Base-by-base conservation (phyloP, 2,888 invertebrate species). In the Acronicta leporina region DNA sequence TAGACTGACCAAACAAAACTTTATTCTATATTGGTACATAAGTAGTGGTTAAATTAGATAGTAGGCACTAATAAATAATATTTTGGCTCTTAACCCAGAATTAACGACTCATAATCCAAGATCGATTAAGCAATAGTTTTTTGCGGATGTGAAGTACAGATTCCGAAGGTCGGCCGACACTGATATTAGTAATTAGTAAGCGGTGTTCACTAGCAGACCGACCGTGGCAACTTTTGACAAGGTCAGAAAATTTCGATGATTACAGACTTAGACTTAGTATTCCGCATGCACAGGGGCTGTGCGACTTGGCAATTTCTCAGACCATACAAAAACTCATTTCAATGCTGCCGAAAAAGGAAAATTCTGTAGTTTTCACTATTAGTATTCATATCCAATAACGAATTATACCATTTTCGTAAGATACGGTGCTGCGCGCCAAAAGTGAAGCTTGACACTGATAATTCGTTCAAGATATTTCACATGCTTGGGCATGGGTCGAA, bases 111-210 rank as follows among this genome's bases (percentile, higher is more conserved):
- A 57, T 75, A 75, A 76, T 56, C 63, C 55, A 45, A 63, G 63
- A 78, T 77, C 65, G 65, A 76, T 77, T 78, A 70, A 66, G 73
- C 73, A 77, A 77, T 66, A 63, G 16, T 72, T 70, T 77, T 73
- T 79, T 38, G 38, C 38, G 38, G 57, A 54, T 63, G 40, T 62
- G 61, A 69, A 63, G 64, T 75, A 73, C 73, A 57, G 68, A 73
- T 73, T 65, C 44, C 71, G 77, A 80, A 81, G 80, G 83, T 77
- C 77, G 62, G 38, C 64, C 53, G 63, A 58, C 64, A 68, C 57
- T 74, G 74, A 69, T 77, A 75, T 76, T 69, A 74, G 79, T 79
- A 80, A 87, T 87, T 86, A 86, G 85, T 85, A 85, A 84, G 79
- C 82, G 74, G 72, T 60, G 70, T 70, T 72, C 68, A 49, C 45